A percentile compares a stretch with the other conserved stretches of the same genome.
phyloP scores from a whole-genome alignment of 2,797 vertebrate genomes.

The Thaleichthys pacificus region DNA sequence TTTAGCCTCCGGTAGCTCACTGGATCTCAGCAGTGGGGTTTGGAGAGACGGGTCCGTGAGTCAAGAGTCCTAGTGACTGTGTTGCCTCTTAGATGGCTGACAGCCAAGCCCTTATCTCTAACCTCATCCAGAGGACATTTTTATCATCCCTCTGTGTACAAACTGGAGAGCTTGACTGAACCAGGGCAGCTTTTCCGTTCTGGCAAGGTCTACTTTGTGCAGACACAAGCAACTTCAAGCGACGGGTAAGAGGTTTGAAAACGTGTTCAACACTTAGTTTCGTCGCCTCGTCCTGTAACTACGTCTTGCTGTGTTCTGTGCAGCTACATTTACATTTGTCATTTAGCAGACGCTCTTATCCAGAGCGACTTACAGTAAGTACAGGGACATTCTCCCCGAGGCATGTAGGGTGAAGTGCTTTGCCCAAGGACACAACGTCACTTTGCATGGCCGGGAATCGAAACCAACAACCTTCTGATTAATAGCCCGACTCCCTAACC shows the following conservation, averaged over 20 bases:
- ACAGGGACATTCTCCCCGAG: no score
- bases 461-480: no score
- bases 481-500: no score
- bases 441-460: no score
- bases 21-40: not conserved
- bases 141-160: conserved; percentile 48
- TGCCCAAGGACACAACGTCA: no score
- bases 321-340: no score
- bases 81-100: conserved; percentile 11
- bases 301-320: no score
- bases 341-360: no score
- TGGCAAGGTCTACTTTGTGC: conserved; percentile 29
- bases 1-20: not conserved
- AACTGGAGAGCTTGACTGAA: conserved; percentile 38
- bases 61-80: conserved; percentile 27
- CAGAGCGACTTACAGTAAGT: no score
- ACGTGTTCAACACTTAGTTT: conserved; percentile 18
- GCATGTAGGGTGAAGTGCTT: no score
- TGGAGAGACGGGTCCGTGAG: conserved; percentile 3
- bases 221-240: not conserved
- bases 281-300: not conserved
- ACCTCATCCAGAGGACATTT: conserved; percentile 46
- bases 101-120: conserved; percentile 51
- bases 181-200: conserved; percentile 34
- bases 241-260: conserved; percentile 22